Conservation (phyloP, 23 tunicate genomes). For the Botrylloides violaceus region DNA sequence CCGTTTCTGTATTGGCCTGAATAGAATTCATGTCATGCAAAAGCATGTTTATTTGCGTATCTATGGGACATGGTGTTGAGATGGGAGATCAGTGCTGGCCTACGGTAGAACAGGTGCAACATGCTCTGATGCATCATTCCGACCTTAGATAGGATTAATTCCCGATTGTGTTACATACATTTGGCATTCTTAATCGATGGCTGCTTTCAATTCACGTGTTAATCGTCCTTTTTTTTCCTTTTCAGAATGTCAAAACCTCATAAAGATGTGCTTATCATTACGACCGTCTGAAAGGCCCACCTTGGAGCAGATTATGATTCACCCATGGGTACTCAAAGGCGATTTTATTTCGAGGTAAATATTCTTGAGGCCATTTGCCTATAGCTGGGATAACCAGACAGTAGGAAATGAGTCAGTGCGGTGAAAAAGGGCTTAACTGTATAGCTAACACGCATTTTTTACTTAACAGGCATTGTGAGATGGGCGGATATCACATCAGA, state of each 20-base stretch:
- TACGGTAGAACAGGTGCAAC: too few relatives aligned
- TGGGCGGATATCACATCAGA: conserved; percentile 63
- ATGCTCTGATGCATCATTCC: too few relatives aligned
- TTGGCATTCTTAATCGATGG: too few relatives aligned
- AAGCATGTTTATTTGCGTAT: too few relatives aligned
- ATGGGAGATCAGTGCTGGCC: too few relatives aligned
- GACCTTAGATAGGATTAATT: too few relatives aligned
- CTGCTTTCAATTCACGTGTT: too few relatives aligned
- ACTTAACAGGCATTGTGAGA: conserved; percentile 74
- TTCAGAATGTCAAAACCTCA: conserved; percentile 76
- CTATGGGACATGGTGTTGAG: too few relatives aligned
- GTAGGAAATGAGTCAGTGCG: background rate
- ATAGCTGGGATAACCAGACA: background rate
- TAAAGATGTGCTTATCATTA: conserved; percentile 43
- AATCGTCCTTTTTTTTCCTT: conserved; percentile 2
- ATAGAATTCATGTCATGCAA: too few relatives aligned
- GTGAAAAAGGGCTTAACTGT: background rate
- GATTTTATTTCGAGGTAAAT: conserved; percentile 87
- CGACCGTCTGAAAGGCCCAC: conserved; percentile 86
- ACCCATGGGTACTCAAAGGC: conserved; percentile 86
- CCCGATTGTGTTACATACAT: too few relatives aligned
- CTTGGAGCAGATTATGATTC: conserved; percentile 80
- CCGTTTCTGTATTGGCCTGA: too few relatives aligned
- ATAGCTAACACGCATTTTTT: background rate
- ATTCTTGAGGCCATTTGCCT: background rate